Base-by-base conservation (phyloP, 1,140 invertebrate species). In the Copidosoma floridanum region DNA sequence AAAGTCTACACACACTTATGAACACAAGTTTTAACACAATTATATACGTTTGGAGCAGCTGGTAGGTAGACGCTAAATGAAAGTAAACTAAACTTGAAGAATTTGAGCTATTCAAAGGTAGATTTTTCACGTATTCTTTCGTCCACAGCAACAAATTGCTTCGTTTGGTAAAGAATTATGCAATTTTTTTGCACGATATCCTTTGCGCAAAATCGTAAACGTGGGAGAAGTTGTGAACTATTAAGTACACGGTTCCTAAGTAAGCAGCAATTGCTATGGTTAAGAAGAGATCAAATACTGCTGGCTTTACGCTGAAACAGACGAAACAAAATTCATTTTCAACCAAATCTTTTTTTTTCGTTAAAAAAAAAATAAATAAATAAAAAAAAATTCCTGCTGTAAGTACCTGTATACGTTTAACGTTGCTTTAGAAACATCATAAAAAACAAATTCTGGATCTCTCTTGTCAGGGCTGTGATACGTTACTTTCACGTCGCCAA, bases 281-380 rank as follows among this genome's bases (percentile, higher is more conserved):
- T 2, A 98, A 83, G 65, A 98, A 90, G 37, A 99, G 86, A 85
- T 99, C 96, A 82, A 99, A 99, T 43, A 98, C 87, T 23, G 96
- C 95, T 65, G 96, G 96, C 74, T 98, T 99, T 5, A 98, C 95
- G 80, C 92, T 94, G 81, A 62, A 87, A 86, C 52, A 70, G 71
- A 78, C n/a, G n/a, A n/a, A n/a, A n/a, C n/a, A 79, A 61, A 69
- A 68, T 68, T 53, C 10, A 48, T 65, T 35, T 41, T 1, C 4
- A 14, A 41, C 4, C 8, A 44, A 63, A 47, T 35, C 35, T 32
- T 24, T 63, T 20, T 27, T 29, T n/a, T n/a, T n/a, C n/a, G n/a
- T n/a, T 50, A 29, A n/a, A 16, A 43, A 26, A 12, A 44, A 29
- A 27, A 29, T 44, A 59, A 54, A 62, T 21, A n/a, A n/a, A n/a